A percentile compares a stretch with the other conserved stretches of the same genome.
Conservation (phyloP, 2,113 vertebrate species). For the Myotis davidii region DNA sequence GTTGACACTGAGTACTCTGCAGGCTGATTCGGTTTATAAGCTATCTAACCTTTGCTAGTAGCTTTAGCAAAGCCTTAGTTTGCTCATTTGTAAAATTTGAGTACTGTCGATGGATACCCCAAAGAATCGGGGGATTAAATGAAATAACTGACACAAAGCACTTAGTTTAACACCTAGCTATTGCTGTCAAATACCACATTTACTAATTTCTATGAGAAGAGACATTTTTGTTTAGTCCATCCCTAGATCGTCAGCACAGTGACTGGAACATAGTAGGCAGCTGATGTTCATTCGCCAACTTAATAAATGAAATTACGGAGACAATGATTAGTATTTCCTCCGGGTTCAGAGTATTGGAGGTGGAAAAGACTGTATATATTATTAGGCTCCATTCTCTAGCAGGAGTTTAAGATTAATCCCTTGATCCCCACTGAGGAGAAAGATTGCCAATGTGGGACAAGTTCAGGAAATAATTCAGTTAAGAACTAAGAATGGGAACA, state of each 20-base stretch:
- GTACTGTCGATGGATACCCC: neutral
- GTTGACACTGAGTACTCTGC: neutral
- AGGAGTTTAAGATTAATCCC: neutral
- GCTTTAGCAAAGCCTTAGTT: neutral
- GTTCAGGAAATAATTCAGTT: neutral
- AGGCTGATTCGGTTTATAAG: neutral
- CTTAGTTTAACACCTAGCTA: neutral
- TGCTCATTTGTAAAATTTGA: neutral
- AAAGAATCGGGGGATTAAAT: neutral
- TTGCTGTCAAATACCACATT: neutral
- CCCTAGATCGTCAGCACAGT: neutral
- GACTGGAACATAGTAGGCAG: neutral
- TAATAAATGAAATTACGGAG: neutral
- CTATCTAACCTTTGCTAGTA: neutral
- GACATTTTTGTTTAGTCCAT: neutral
- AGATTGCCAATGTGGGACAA: neutral
- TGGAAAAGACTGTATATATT: neutral
- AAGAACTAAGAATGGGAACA: neutral
- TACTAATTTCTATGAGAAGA: neutral
- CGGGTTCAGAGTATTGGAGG: neutral
- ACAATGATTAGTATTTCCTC: neutral
- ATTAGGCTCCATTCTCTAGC: neutral
- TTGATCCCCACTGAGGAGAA: neutral
- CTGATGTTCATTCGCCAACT: neutral
- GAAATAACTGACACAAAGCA: neutral